Evolutionary conservation across 1,140 invertebrate genomes (phyloP).

Genomic region (Papilio machaon): DNA sequence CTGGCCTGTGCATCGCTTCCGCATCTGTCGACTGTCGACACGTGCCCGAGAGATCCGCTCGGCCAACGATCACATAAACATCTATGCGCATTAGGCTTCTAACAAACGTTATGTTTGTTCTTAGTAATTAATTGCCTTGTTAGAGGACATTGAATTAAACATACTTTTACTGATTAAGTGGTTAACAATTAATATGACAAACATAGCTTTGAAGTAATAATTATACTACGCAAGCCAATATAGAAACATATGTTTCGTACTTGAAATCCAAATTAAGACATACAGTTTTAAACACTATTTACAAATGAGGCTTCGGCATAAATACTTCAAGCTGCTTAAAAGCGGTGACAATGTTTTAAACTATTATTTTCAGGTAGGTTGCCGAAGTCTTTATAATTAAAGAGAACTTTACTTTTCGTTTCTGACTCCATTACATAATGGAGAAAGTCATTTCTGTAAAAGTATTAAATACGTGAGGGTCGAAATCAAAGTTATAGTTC

Average conservation of each 20-base stretch:
- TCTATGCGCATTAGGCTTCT: conserved; percentile 19
- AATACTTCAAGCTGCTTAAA: conserved; percentile 11
- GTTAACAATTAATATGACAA: not conserved
- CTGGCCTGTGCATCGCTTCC: conserved; percentile 64
- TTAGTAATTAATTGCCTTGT: not conserved
- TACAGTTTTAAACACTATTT: not conserved
- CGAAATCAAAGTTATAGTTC: too few species aligned
- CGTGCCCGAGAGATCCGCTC: conserved; percentile 62
- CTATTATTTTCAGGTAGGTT: not conserved
- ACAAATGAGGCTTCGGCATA: not conserved
- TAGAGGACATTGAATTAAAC: not conserved
- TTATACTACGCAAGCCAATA: not conserved
- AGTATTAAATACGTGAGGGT: too few species aligned
- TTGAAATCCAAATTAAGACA: not conserved
- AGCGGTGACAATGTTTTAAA: not conserved
- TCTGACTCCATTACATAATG: too few species aligned
- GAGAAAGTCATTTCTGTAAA: too few species aligned
- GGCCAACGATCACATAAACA: conserved; percentile 50
- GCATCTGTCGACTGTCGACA: conserved; percentile 53
- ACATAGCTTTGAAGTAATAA: not conserved
- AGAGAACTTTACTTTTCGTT: too few species aligned
- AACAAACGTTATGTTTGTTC: not conserved
- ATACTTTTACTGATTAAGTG: not conserved
- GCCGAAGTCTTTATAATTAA: too few species aligned
- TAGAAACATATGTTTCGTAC: not conserved